phyloP scores from a whole-genome alignment of 2,113 vertebrate species.

The Crotalus helleri region DNA sequence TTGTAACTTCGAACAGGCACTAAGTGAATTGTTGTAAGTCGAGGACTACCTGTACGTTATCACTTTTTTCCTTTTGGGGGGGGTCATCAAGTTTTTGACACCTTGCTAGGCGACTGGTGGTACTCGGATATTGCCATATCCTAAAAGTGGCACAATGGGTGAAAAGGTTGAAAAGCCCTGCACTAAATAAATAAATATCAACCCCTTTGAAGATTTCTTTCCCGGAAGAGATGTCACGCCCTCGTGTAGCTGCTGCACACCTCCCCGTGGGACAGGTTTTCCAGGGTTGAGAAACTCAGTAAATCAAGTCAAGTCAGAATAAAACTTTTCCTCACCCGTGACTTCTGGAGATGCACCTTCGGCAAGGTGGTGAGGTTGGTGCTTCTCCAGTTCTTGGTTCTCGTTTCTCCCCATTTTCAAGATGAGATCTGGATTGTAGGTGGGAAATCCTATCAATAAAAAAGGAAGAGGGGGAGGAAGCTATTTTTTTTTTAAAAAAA shows the following conservation, averaged over 20 bases:
- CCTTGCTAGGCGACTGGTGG: too few relatives aligned
- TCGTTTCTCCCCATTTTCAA: background rate
- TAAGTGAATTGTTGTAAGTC: too few relatives aligned
- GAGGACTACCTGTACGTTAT: too few relatives aligned
- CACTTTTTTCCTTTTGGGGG: too few relatives aligned
- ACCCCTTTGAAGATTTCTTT: background rate
- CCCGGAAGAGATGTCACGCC: background rate
- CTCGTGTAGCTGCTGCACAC: background rate
- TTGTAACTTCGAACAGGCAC: too few relatives aligned
- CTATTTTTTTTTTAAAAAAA: background rate
- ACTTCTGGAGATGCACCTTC: background rate
- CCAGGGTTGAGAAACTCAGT: background rate
- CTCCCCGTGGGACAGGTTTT: background rate
- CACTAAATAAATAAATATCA: background rate
- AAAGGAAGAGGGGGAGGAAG: background rate
- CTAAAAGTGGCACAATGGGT: too few relatives aligned
- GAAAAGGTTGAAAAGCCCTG: too few relatives aligned
- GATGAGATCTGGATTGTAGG: background rate
- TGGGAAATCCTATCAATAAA: slow-evolving; percentile 6
- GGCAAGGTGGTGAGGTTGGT: background rate
- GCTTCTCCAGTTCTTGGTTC: background rate
- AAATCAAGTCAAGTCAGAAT: background rate
- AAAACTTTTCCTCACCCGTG: background rate
- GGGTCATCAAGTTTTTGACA: too few relatives aligned
- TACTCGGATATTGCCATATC: too few relatives aligned